Evolutionary conservation across 2,797 vertebrate species (phyloP).

Genomic region (Etheostoma perlongum): DNA sequence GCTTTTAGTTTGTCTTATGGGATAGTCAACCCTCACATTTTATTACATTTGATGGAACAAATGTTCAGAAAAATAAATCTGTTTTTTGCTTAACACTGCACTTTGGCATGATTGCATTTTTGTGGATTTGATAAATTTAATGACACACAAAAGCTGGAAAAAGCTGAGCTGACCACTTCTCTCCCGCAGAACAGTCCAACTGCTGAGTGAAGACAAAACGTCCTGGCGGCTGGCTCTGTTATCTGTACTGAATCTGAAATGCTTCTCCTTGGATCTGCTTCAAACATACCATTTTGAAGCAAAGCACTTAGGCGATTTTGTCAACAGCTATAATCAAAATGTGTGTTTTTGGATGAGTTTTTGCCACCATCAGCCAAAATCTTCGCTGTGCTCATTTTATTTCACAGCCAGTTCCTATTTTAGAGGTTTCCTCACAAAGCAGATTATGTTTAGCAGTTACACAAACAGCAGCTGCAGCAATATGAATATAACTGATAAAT

Average conservation of each 20-base stretch:
- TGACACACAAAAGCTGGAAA: constrained; percentile 21
- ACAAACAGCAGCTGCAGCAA: constrained; percentile 24
- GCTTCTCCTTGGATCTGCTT: constrained; percentile 61
- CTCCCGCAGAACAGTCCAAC: constrained; percentile 46
- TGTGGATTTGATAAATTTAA: constrained; percentile 19
- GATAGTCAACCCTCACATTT: background rate
- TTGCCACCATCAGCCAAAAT: constrained; percentile 43
- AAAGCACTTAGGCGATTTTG: constrained; percentile 41
- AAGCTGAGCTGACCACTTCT: constrained; percentile 68
- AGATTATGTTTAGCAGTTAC: constrained; percentile 47
- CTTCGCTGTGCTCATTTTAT: constrained; percentile 27
- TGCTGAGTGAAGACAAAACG: constrained; percentile 65
- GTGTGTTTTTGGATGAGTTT: constrained; percentile 23
- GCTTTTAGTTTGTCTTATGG: background rate
- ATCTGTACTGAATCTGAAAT: constrained; percentile 50
- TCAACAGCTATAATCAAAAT: constrained; percentile 43
- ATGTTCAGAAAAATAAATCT: background rate
- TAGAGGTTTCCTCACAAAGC: constrained; percentile 46
- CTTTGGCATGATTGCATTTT: background rate
- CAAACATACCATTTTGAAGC: constrained; percentile 39
- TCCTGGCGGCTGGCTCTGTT: constrained; percentile 45
- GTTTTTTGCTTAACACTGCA: background rate
- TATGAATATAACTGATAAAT: background rate
- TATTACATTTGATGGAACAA: background rate
- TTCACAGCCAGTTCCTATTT: constrained; percentile 51